These are phyloP conservation scores for Patiria pectinifera DNA, from an alignment of 53 echinoderm and acorn worm genomes.

Conservation along the genomic window DNA sequence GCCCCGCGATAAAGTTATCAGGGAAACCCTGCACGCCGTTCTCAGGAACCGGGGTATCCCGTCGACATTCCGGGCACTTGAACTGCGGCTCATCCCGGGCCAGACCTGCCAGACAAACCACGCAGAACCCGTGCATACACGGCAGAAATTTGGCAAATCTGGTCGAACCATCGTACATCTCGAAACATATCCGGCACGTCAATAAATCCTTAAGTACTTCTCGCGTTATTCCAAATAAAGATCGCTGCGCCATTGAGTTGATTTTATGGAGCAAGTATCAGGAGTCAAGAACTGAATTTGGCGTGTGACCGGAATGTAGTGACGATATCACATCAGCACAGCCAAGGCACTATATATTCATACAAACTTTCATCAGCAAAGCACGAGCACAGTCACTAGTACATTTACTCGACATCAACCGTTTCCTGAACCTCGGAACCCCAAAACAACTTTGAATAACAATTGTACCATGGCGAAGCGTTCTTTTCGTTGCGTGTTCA, in stretches of 20 bases:
- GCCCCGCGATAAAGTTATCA: constrained; percentile 65
- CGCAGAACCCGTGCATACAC: constrained; percentile 76
- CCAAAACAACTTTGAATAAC: no score
- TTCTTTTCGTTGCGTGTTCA: no score
- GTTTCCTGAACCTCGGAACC: no score
- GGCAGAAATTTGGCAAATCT: constrained; percentile 68
- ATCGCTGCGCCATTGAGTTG: background rate
- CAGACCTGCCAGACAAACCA: constrained; percentile 45
- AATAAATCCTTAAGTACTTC: constrained; percentile 25
- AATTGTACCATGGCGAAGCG: no score
- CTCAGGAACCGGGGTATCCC: constrained; percentile 55
- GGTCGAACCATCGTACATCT: constrained; percentile 22
- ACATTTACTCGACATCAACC: no score
- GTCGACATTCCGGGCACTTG: constrained; percentile 69
- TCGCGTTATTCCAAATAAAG: constrained; percentile 9
- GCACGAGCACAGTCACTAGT: no score
- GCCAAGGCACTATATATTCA: no score
- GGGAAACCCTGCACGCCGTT: constrained; percentile 39
- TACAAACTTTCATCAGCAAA: no score
- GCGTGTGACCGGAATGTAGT: background rate
- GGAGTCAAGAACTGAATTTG: background rate
- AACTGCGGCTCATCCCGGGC: constrained; percentile 15
- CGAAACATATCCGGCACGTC: constrained; percentile 30
- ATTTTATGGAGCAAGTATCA: background rate
- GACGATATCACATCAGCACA: no score